Evolutionary conservation across 2,888 invertebrate species (phyloP).

Genomic region (Synanthedon vespiformis): DNA sequence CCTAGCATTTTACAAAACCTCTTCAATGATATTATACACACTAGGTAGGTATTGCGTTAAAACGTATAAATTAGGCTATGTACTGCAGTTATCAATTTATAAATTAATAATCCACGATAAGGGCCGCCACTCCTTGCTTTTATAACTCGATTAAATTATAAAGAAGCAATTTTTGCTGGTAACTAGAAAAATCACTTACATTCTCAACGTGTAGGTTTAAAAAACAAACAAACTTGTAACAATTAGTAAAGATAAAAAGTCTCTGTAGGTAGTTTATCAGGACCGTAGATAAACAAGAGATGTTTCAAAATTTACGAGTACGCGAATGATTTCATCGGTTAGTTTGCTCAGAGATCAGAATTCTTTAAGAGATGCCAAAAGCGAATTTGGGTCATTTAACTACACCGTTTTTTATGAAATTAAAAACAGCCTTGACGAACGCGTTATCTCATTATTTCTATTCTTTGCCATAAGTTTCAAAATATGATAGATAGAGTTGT

Average conservation of each 20-base stretch:
- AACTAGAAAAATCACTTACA: conserved; percentile 5
- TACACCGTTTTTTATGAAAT: background rate
- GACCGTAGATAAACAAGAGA: conserved; percentile 32
- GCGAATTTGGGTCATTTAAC: background rate
- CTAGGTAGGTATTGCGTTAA: no score
- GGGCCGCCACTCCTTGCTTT: conserved; percentile 36
- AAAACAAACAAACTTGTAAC: conserved; percentile 22
- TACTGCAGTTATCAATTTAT: conserved; percentile 2
- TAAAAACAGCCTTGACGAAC: background rate
- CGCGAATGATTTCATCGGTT: conserved; percentile 38
- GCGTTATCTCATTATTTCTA: no score
- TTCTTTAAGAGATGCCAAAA: conserved; percentile 15
- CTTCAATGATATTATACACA: no score
- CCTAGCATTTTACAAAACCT: no score
- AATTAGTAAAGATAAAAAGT: conserved; percentile 59
- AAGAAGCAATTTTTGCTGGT: conserved; percentile 4
- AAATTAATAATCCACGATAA: conserved; percentile 29
- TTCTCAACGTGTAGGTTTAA: conserved; percentile 21
- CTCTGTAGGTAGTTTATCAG: conserved; percentile 30
- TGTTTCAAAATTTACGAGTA: conserved; percentile 23
- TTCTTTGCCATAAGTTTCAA: no score
- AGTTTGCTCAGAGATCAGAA: conserved; percentile 24
- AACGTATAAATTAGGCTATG: background rate
- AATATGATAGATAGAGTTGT: no score
- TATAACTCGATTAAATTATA: conserved; percentile 22